A percentile compares a stretch with the other conserved stretches of the same genome.
phyloP scores from a whole-genome alignment of 2,113 vertebrate species.

The Otocyon megalotis region DNA sequence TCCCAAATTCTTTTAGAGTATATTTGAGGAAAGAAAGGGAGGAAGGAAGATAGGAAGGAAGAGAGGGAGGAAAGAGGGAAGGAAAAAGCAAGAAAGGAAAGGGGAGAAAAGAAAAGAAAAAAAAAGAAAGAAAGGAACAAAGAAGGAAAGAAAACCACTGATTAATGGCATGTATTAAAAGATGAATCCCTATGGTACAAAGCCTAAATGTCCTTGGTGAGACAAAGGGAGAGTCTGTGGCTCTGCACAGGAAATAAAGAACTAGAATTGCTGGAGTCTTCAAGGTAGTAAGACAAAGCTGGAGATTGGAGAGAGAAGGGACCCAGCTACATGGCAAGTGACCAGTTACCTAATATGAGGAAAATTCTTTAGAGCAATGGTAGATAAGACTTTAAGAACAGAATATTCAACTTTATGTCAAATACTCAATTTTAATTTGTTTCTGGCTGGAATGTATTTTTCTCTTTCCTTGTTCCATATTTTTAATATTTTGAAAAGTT shows the following conservation, averaged over 20 bases:
- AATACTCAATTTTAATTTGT: background rate
- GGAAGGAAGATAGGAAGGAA: background rate
- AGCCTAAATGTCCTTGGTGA: background rate
- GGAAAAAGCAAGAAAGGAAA: background rate
- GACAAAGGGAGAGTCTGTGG: background rate
- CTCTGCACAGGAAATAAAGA: no score
- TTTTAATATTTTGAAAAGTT: conserved; percentile 19
- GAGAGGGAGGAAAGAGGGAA: background rate
- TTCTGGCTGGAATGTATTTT: background rate
- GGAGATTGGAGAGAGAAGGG: background rate
- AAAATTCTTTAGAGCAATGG: background rate
- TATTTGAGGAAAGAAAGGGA: background rate
- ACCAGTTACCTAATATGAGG: background rate
- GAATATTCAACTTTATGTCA: background rate
- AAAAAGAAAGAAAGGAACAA: background rate
- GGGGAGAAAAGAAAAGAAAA: background rate
- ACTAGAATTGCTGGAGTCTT: background rate
- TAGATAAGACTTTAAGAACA: background rate
- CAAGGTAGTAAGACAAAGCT: background rate
- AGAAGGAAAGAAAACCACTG: background rate
- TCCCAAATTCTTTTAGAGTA: background rate
- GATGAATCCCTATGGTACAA: background rate
- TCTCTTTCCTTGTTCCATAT: background rate
- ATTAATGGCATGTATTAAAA: no score
- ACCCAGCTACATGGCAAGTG: background rate